phyloP scores from a whole-genome alignment of 2,888 invertebrate genomes.

The Drosophila macrothrix region DNA sequence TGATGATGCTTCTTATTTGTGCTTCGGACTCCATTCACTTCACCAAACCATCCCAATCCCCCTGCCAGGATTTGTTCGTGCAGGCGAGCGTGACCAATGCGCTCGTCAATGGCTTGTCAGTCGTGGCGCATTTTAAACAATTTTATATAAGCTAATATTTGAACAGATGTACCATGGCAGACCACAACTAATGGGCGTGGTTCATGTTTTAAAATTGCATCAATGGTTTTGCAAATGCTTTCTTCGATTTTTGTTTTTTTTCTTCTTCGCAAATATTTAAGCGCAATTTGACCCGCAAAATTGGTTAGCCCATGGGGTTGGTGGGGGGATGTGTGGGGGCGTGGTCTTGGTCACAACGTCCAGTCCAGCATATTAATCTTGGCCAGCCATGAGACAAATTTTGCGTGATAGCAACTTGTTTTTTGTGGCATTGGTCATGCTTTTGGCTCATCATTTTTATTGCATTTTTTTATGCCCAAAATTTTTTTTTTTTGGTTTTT shows the following conservation, averaged over 20 bases:
- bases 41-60: not conserved
- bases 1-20: constrained; percentile 63
- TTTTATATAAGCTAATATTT: constrained; percentile 76
- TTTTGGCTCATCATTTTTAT: constrained; percentile 64
- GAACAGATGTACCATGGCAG: constrained; percentile 63
- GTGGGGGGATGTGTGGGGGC: not conserved
- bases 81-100: constrained; percentile 65
- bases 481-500: constrained; percentile 10
- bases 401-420: constrained; percentile 47
- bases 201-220: constrained; percentile 67
- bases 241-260: constrained; percentile 17
- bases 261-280: constrained; percentile 57
- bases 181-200: constrained; percentile 28
- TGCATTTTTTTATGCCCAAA: constrained; percentile 42
- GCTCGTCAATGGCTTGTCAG: constrained; percentile 59
- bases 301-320: constrained; percentile 5
- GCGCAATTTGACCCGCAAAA: constrained; percentile 48
- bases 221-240: constrained; percentile 67
- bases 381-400: constrained; percentile 48
- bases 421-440: constrained; percentile 39
- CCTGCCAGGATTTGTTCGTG: constrained; percentile 9
- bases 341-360: constrained; percentile 8
- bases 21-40: constrained; percentile 15
- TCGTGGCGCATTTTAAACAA: constrained; percentile 72
- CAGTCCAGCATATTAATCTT: constrained; percentile 72